Base-by-base conservation (phyloP, 2,113 vertebrate genomes). In the Phalacrocorax brasilianus region DNA sequence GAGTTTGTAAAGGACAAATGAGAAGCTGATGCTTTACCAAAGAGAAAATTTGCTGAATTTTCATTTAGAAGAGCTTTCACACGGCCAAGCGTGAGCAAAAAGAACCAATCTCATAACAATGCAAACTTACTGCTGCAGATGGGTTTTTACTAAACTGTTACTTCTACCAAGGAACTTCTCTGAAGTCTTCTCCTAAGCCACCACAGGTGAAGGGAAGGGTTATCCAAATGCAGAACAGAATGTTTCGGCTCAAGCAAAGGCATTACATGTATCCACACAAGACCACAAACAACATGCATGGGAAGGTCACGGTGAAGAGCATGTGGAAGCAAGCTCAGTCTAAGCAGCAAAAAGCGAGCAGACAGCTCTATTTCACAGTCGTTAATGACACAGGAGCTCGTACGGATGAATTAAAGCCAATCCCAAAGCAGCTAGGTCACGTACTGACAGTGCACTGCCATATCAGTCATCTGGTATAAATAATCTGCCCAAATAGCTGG, bases 401-500 rank as follows among this genome's bases (percentile, higher is more conserved):
- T 20, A 16, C 2, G 21, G 20, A 5, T 12, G 32, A 81, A 26
- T 19, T 30, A n/a, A 68, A 70, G 63, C 28, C 12, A 49, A 27
- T 17, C 44, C 38, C 52, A 81, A 65, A 68, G 84, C 67, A 87
- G 49, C 12, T 11, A 38, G 52, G 24, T 14, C 61, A 85, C 30
- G 56, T 13, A 20, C 33, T 20, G 52, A n/a, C 32, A 50, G 45
- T 2, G 27, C 70, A n/a, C 0, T 19, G 42, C 35, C 6, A 0
- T 3, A 27, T 15, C 56, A 21, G 52, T 42, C 70, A 55, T 18
- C 74, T 63, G 53, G 8, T 14, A 28, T 2, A 62, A 63, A 68
- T 26, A 50, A 82, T 2, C 47, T 85, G 52, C 49, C 66, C 74
- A 18, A 12, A 45, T 1, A 58, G 49, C 0, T 40, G 40, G 38